Conservation (phyloP, 2,888 invertebrate genomes). For the Drosophila birchii region DNA sequence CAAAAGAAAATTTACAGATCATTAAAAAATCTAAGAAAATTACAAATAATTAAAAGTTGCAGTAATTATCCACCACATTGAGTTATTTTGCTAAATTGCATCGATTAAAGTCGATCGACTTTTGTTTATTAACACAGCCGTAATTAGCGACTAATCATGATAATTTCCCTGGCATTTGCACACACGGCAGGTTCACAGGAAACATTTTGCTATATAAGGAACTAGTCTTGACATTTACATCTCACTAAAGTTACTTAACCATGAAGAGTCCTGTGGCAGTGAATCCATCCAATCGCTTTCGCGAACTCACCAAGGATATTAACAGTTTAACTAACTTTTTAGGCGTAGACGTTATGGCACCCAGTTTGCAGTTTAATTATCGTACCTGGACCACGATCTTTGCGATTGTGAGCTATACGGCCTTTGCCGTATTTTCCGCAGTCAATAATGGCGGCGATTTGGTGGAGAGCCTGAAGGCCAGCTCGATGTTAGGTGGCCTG, state of each 20-base stretch:
- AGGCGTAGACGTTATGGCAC: slow-evolving; percentile 53
- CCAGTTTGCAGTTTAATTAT: slow-evolving; percentile 9
- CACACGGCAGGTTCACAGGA: neutral
- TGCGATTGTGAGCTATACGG: slow-evolving; percentile 17
- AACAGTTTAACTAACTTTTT: slow-evolving; percentile 43
- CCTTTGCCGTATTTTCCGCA: slow-evolving; percentile 35
- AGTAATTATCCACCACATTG: neutral
- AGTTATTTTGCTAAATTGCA: neutral
- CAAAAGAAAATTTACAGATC: neutral
- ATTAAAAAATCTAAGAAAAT: no score
- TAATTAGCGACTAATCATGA: neutral
- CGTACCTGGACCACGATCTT: slow-evolving; percentile 43
- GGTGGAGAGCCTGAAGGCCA: slow-evolving; percentile 48
- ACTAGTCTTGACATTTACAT: neutral
- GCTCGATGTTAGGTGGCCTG: slow-evolving; percentile 58
- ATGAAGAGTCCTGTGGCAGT: slow-evolving; percentile 8
- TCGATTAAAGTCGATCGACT: slow-evolving; percentile 1
- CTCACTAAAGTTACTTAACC: neutral
- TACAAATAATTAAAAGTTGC: no score
- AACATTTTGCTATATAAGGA: slow-evolving; percentile 50
- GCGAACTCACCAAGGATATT: slow-evolving; percentile 29
- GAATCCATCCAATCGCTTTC: slow-evolving; percentile 32
- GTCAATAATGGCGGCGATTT: slow-evolving; percentile 38
- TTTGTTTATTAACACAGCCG: slow-evolving; percentile 8
- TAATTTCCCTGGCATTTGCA: neutral